Percentiles rank a stretch among this genome's conserved stretches.
phyloP scores from a whole-genome alignment of 1,140 invertebrate genomes.

The Cotesia vestalis region DNA sequence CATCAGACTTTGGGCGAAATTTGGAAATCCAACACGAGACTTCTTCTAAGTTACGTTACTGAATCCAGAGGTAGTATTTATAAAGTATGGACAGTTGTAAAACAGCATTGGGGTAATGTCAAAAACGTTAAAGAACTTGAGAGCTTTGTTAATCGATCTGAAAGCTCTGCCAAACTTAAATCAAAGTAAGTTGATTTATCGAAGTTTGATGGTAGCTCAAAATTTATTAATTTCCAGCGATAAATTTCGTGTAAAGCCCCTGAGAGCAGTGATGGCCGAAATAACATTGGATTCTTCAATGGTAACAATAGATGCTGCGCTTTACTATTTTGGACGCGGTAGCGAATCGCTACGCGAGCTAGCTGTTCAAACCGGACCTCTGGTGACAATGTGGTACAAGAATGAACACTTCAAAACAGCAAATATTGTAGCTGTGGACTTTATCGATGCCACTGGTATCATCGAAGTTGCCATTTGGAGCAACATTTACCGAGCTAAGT shows the following conservation, averaged over 20 bases:
- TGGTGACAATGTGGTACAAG: slow-evolving; percentile 9
- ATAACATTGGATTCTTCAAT: slow-evolving; percentile 15
- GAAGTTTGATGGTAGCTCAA: background rate
- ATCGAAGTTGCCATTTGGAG: slow-evolving; percentile 15
- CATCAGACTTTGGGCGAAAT: background rate
- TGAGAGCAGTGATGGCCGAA: slow-evolving; percentile 27
- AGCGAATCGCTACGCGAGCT: slow-evolving; percentile 2
- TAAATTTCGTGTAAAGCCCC: background rate
- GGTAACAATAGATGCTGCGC: background rate
- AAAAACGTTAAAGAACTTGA: background rate
- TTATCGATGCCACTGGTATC: slow-evolving; percentile 22
- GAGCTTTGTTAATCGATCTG: background rate
- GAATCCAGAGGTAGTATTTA: no score
- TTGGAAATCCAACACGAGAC: slow-evolving; percentile 7
- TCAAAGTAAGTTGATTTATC: no score
- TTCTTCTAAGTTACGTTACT: background rate
- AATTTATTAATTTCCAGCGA: background rate
- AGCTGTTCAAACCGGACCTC: slow-evolving; percentile 5
- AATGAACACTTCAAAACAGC: background rate
- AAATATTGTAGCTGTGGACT: slow-evolving; percentile 30
- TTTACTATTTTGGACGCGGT: background rate
- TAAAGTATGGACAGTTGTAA: background rate
- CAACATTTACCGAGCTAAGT: background rate
- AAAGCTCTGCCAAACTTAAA: background rate
- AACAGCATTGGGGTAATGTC: background rate